Base-by-base conservation (phyloP, 2,888 invertebrate species). In the Rhingia rostrata region DNA sequence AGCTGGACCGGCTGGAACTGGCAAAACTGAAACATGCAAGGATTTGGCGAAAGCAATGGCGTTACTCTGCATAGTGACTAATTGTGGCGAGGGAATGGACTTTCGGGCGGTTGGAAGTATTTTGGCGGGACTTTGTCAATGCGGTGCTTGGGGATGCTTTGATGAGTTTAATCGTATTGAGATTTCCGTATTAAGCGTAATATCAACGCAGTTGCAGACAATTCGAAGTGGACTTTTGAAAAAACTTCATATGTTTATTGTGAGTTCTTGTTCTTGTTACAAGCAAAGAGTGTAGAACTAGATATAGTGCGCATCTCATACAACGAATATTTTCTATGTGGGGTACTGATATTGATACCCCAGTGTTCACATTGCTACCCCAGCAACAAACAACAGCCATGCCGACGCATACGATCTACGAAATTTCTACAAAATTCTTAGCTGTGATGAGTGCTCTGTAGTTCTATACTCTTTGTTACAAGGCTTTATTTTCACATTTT, bases 111-210 rank as follows among this genome's bases (percentile, higher is more conserved):
- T 97, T 60, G 95, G 95, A 5, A 94, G 94, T 45, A 96, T 95
- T 86, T 92, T 97, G 4, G 94, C 95, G 0, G 92, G 92, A 0
- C 79, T 92, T 51, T 88, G 90, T 0, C 92, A 92, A 63, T 91
- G 91, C 54, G 98, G 98, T 0, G 97, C 97, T 3, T 98, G 98
- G 98, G 98, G 98, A 1, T 98, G 98, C 90, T 98, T 98, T 89
- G 98, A 98, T 87, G 97, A 98, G 92, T 98, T 98, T 92, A 98
- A 98, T 91, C 93, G 97, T 41, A 98, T 98, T 86, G 97, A 98
- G 86, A 95, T 97, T 4, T 97, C 98, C 0, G 97, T 98, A 56
- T 92, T 98, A 22, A 98, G 97, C 12, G 98, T 98, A 2, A 97
- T 98, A 88, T 98, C 98, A 0, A 96, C 97, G 0, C 98, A 98